Percentiles rank a stretch among this genome's conserved stretches.
Conservation (phyloP, 2,797 vertebrate genomes). For the Lacerta viridis region DNA sequence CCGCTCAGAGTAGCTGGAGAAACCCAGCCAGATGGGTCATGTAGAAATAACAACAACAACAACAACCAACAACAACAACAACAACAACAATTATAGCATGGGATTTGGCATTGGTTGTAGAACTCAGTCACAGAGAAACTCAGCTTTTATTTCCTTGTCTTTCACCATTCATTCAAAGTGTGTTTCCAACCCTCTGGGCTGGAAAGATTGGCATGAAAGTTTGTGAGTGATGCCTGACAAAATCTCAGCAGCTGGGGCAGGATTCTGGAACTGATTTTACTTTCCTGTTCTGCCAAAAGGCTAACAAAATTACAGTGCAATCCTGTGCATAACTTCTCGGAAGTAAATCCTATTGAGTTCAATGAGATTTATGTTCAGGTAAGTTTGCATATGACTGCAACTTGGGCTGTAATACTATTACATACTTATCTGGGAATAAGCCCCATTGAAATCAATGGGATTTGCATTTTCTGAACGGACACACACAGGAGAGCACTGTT, state of each 20-base stretch:
- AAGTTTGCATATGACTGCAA: not conserved
- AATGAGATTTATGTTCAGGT: not conserved
- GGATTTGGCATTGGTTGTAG: not conserved
- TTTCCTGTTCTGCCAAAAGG: not conserved
- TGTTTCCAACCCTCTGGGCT: not conserved
- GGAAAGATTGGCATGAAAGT: not conserved
- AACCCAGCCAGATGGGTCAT: too few relatives aligned
- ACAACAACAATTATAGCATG: not conserved
- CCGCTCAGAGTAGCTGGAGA: too few relatives aligned
- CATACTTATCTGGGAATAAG: not conserved
- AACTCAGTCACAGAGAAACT: not conserved
- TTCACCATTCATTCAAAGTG: not conserved
- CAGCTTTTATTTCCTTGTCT: not conserved
- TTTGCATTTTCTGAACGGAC: not conserved
- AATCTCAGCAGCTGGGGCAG: not conserved
- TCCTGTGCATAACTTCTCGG: not conserved
- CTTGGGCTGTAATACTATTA: not conserved
- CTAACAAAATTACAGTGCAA: not conserved
- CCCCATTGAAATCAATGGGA: not conserved
- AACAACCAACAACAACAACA: too few relatives aligned
- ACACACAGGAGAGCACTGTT: not conserved
- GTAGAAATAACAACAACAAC: too few relatives aligned
- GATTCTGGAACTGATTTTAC: not conserved
- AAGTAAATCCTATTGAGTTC: not conserved
- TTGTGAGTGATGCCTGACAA: not conserved